phyloP scores from a whole-genome alignment of 2,888 invertebrate species.

The Mesorhabditis spiculigera region DNA sequence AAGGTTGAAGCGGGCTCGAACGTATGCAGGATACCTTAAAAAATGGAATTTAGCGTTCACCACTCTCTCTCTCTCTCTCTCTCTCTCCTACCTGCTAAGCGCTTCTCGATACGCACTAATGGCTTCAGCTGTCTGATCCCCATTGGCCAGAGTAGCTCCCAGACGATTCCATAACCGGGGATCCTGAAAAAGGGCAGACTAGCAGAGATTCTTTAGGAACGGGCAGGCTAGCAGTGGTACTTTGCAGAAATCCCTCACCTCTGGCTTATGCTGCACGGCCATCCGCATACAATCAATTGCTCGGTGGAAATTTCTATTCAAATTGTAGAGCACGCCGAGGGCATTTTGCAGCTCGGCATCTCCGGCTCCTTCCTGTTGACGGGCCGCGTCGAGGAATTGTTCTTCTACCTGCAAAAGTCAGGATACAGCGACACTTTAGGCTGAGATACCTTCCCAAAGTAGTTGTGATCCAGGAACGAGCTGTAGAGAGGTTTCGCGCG shows the following conservation, averaged over 20 bases:
- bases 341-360: conserved; percentile 64
- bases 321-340: conserved; percentile 82
- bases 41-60: neutral
- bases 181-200: conserved; percentile 66
- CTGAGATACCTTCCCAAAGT: conserved; percentile 22
- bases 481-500: conserved; percentile 7
- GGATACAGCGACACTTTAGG: conserved; percentile 8
- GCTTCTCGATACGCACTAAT: conserved; percentile 81
- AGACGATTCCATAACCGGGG: conserved; percentile 92
- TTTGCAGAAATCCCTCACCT: too few relatives aligned
- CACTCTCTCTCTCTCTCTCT: too few relatives aligned
- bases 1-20: conserved; percentile 92
- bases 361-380: conserved; percentile 31
- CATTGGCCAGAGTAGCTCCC: conserved; percentile 94
- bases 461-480: conserved; percentile 31
- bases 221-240: too few relatives aligned
- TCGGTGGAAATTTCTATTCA: conserved; percentile 88
- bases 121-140: conserved; percentile 88
- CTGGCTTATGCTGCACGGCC: conserved; percentile 74
- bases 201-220: neutral
- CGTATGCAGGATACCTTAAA: conserved; percentile 87
- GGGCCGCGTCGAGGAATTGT: conserved; percentile 38
- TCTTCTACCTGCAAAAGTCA: conserved; percentile 44
- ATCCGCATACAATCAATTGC: conserved; percentile 92
- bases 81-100: conserved; percentile 8